Conservation (phyloP, 2,797 vertebrate species). For the Enteromius radiatus region DNA sequence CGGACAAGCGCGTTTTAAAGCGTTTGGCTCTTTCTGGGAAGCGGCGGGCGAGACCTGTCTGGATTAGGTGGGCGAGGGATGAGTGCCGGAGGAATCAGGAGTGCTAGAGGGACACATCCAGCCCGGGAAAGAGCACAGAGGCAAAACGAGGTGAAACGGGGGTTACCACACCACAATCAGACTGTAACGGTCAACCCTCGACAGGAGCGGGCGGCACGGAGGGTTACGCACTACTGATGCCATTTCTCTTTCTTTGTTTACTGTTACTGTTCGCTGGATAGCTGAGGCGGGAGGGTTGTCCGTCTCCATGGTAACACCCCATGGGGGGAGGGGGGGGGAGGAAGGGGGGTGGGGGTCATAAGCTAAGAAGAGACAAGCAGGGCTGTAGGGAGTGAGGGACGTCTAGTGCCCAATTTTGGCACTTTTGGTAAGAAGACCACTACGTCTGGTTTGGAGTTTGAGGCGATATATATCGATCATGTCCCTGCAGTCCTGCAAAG, state of each 20-base stretch:
- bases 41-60: constrained; percentile 25
- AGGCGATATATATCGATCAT: background rate
- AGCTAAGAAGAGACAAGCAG: constrained; percentile 74
- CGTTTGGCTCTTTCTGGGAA: background rate
- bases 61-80: constrained; percentile 59
- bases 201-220: constrained; percentile 57
- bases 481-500: constrained; percentile 25
- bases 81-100: constrained; percentile 43
- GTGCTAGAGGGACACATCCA: constrained; percentile 49
- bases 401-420: constrained; percentile 31
- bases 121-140: constrained; percentile 25
- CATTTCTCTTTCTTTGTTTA: background rate
- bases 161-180: constrained; percentile 76
- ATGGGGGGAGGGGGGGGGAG: constrained; percentile 83
- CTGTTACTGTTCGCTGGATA: constrained; percentile 45
- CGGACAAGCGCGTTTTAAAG: constrained; percentile 30
- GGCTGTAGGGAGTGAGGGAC: constrained; percentile 77
- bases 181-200: constrained; percentile 91
- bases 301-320: constrained; percentile 95
- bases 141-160: constrained; percentile 63
- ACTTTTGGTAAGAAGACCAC: background rate
- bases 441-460: background rate
- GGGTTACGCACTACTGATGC: constrained; percentile 54
- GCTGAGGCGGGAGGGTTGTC: constrained; percentile 86
- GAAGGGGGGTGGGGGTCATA: constrained; percentile 27